Base-by-base conservation (phyloP, 2,888 invertebrate genomes). In the Heliconius sara region DNA sequence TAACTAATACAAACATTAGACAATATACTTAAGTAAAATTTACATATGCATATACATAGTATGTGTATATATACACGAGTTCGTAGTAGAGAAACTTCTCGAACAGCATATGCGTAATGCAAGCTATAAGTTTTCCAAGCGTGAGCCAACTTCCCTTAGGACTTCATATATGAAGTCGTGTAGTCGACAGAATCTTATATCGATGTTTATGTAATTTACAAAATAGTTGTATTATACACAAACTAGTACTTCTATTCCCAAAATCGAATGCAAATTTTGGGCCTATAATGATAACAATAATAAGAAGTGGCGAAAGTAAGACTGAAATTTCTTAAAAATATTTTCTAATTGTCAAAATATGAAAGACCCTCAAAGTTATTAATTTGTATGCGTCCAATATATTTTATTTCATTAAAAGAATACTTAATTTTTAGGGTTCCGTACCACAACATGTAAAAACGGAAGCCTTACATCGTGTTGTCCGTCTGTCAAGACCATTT, bases 111-210 rank as follows among this genome's bases (percentile, higher is more conserved):
- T 76, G 80, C 80, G 80, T 79, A 79, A 76, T 76, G 76, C 80
- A 79, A 70, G 79, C 76, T 79, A 79, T 78, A 80, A 80, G 76
- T 82, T 81, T 76, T 76, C 67, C 67, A 72, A 75, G 75, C 43
- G 67, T 78, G 67, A 79, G 74, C 73, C 78, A 77, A 60, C 43
- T 70, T 77, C 79, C 80, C 79, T 68, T n/a, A 63, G 81, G 79
- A 75, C 52, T 43, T 52, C 19, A 52, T 52, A 60, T 68, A 68
- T 60, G 30, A 79, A 68, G 78, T 63, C 66, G 67, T 63, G 75
- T 60, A 60, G 63, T 19, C 60, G 74, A 70, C 75, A 79, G 75
- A 73, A 34, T 19, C 52, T 39, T 73, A 34, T 57, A 75, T 47
- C 13, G 43, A 22, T 43, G 25, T 60, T 63, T 79, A 74, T 78